phyloP scores from a whole-genome alignment of 2,888 invertebrate species.

The Netelia fuscicornis region DNA sequence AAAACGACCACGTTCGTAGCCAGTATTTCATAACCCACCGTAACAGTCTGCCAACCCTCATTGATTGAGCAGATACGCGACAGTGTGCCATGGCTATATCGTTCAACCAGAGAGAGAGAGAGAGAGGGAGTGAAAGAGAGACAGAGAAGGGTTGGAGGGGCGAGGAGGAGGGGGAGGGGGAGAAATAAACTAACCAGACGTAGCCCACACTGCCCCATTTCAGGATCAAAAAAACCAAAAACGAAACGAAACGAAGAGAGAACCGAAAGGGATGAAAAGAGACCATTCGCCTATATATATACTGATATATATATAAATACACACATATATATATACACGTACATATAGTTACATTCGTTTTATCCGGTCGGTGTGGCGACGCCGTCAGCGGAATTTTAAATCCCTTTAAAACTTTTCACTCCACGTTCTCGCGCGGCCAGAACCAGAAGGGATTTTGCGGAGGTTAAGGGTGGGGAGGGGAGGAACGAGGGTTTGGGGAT shows the following conservation, averaged over 20 bases:
- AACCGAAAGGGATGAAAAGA: conserved; percentile 13
- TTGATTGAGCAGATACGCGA: conserved; percentile 78
- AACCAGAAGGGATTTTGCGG: no score
- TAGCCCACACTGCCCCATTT: conserved; percentile 53
- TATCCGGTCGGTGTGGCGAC: conserved; percentile 67
- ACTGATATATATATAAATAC: not conserved
- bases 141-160: conserved; percentile 40
- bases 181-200: conserved; percentile 72
- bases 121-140: conserved; percentile 39
- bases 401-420: conserved; percentile 73
- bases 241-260: not conserved
- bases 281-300: conserved; percentile 23
- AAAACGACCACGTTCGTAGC: conserved; percentile 74
- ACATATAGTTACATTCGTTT: conserved; percentile 37
- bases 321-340: not conserved
- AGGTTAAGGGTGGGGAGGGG: no score
- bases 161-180: conserved; percentile 43
- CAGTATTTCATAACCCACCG: conserved; percentile 76
- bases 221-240: conserved; percentile 8
- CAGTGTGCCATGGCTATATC: conserved; percentile 5
- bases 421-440: conserved; percentile 4
- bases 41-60: conserved; percentile 77
- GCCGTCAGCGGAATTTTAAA: conserved; percentile 79
- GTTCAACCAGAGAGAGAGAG: not conserved
- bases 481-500: no score